phyloP scores from a whole-genome alignment of 2,797 vertebrate genomes.

The Myoxocephalus aenaeus region DNA sequence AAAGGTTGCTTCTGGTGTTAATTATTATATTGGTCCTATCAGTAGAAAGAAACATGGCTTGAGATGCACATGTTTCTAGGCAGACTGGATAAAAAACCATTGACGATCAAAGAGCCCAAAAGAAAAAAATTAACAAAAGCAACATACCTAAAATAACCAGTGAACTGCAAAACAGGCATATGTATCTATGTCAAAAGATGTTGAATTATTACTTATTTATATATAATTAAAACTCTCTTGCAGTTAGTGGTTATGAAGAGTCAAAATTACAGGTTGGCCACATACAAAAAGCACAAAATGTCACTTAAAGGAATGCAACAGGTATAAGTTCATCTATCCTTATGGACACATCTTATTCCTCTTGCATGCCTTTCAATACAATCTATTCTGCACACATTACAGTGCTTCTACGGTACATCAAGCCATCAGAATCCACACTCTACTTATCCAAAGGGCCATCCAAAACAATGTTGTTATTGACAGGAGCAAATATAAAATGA shows the following conservation, averaged over 20 bases:
- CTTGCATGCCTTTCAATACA: conserved; percentile 80
- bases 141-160: conserved; percentile 74
- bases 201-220: background rate
- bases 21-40: conserved; percentile 15
- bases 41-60: conserved; percentile 72
- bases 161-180: conserved; percentile 80
- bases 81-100: conserved; percentile 39
- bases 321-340: conserved; percentile 61
- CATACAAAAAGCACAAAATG: conserved; percentile 71
- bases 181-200: background rate
- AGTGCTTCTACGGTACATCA: conserved; percentile 65
- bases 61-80: conserved; percentile 72
- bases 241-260: conserved; percentile 80
- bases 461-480: conserved; percentile 77
- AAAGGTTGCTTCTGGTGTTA: background rate
- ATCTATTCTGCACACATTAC: conserved; percentile 64
- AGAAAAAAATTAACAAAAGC: conserved; percentile 36
- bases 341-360: conserved; percentile 66
- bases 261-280: conserved; percentile 34
- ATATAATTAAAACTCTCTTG: conserved; percentile 70
- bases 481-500: conserved; percentile 74
- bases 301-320: conserved; percentile 81
- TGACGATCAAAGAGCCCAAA: conserved; percentile 31
- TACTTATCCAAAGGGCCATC: conserved; percentile 85
- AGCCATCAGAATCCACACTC: conserved; percentile 79